Percentiles rank a stretch among this genome's conserved stretches.
phyloP scores from a whole-genome alignment of 2,797 vertebrate genomes.

The Hydrolagus colliei region DNA sequence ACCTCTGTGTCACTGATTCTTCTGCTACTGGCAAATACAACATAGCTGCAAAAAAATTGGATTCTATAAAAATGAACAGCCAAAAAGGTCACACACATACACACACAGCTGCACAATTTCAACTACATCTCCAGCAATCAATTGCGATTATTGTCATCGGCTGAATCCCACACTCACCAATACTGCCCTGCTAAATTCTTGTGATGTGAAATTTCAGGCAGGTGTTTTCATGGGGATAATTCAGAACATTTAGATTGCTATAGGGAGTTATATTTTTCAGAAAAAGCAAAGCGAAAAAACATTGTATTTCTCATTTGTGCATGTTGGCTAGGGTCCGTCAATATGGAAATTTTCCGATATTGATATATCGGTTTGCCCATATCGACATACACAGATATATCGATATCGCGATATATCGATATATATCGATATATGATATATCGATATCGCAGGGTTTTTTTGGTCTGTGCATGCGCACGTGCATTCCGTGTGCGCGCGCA shows the following conservation, averaged over 20 bases:
- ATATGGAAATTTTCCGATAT: too few species aligned
- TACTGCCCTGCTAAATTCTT: background rate
- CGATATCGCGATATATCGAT: too few species aligned
- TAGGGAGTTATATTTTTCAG: background rate
- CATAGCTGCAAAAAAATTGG: slow-evolving; percentile 11
- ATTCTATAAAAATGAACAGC: slow-evolving; percentile 21
- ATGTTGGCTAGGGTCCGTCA: too few species aligned
- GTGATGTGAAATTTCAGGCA: background rate
- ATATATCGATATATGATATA: too few species aligned
- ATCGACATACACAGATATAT: too few species aligned
- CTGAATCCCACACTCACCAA: background rate
- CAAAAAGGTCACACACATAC: slow-evolving; percentile 15
- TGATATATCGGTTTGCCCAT: too few species aligned
- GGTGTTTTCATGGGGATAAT: background rate
- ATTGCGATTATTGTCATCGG: slow-evolving; percentile 12
- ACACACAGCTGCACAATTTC: slow-evolving; percentile 22
- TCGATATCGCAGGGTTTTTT: too few species aligned
- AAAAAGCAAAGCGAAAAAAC: too few species aligned
- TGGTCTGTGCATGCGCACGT: too few species aligned
- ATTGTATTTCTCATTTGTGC: background rate
- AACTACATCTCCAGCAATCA: slow-evolving; percentile 2
- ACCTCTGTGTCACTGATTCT: slow-evolving; percentile 15
- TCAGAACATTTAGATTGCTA: background rate
- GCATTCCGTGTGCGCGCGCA: too few species aligned
- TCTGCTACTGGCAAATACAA: background rate